phyloP scores from a whole-genome alignment of 2,797 vertebrate species.

The Otus scops region DNA sequence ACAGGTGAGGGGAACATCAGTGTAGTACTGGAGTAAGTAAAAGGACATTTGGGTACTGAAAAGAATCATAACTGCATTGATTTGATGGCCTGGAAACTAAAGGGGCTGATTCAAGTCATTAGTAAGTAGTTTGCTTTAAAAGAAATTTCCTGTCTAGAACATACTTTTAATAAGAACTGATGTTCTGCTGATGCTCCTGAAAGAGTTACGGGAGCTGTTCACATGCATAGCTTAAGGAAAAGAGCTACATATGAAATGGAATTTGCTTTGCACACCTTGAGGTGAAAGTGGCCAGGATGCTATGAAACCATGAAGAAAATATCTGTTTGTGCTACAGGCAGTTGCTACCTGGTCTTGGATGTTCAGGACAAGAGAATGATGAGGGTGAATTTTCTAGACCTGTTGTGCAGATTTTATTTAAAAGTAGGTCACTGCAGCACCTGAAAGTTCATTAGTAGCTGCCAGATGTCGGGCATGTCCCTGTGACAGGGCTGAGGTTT shows the following conservation, averaged over 20 bases:
- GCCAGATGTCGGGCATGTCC: not conserved
- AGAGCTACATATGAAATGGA: not conserved
- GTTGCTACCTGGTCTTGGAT: not conserved
- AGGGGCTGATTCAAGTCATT: not conserved
- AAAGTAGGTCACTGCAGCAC: not conserved
- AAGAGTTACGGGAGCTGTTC: not conserved
- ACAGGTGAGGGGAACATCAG: not conserved
- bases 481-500: not conserved
- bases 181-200: not conserved
- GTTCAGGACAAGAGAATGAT: not conserved
- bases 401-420: not conserved
- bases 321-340: not conserved
- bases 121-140: not conserved
- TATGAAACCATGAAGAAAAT: not conserved
- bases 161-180: not conserved
- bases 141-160: not conserved
- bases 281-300: not conserved
- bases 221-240: not conserved
- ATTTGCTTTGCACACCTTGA: not conserved
- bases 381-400: not conserved
- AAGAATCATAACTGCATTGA: not conserved
- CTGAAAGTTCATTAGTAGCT: not conserved
- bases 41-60: not conserved
- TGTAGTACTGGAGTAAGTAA: not conserved
- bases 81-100: not conserved